A percentile compares a stretch with the other conserved stretches of the same genome.
These are phyloP conservation scores for Megamerina dolium DNA, from an alignment of 2,888 invertebrate genomes.

Conservation along the genomic window DNA sequence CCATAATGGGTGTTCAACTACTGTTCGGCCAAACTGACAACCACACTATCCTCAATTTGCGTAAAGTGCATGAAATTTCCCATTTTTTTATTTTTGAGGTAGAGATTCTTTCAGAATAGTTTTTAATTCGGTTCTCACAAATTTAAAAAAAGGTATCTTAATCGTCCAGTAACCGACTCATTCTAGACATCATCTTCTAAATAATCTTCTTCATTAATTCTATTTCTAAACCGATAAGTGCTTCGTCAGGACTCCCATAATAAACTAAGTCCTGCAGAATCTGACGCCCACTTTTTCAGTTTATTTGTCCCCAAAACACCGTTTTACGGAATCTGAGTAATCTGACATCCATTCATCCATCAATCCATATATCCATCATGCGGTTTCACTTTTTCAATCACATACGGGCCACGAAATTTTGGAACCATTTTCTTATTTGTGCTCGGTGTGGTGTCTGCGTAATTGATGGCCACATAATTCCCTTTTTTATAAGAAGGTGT, in stretches of 20 bases:
- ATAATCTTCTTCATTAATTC: slow-evolving; percentile 2
- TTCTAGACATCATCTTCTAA: background rate
- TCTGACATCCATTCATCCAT: slow-evolving; percentile 2
- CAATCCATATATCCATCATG: slow-evolving; percentile 8
- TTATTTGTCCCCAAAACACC: slow-evolving; percentile 2
- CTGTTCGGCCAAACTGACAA: slow-evolving; percentile 2
- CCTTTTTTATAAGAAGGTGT: background rate
- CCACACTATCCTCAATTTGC: background rate
- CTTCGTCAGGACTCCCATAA: no score
- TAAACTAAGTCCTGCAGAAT: no score
- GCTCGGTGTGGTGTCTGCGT: no score
- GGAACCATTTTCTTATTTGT: no score
- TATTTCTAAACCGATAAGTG: slow-evolving; percentile 3
- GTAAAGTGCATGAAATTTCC: no score
- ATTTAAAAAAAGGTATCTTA: background rate
- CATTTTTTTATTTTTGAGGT: no score
- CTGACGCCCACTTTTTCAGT: slow-evolving; percentile 1
- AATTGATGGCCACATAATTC: no score
- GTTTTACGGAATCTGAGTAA: slow-evolving; percentile 2
- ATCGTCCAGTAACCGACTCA: background rate
- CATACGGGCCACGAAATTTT: no score
- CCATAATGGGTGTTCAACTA: slow-evolving; percentile 1
- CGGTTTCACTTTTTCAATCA: background rate
- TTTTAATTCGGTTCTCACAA: background rate
- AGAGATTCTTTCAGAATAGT: no score